These are phyloP conservation scores for Falco rusticolus DNA, from an alignment of 2,797 vertebrate genomes.

Conservation along the genomic window DNA sequence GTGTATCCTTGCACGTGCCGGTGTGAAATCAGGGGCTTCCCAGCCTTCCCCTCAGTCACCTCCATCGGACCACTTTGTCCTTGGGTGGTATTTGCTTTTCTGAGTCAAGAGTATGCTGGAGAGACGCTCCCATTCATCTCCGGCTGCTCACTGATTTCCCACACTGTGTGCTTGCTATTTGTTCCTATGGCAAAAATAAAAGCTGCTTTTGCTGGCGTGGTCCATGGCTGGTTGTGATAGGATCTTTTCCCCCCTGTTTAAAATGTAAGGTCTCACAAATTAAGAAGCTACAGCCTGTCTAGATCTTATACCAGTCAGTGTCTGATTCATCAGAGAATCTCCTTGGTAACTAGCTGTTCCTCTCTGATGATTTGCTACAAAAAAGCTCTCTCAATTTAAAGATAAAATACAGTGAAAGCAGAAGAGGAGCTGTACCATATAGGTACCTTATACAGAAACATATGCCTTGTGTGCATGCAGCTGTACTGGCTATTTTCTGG, in stretches of 20 bases:
- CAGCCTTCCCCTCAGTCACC: constrained; percentile 38
- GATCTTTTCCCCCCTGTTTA: neutral
- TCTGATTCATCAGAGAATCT: constrained; percentile 73
- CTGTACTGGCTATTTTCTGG: neutral
- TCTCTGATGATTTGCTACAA: constrained; percentile 71
- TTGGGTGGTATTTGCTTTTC: constrained; percentile 67
- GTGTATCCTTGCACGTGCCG: neutral
- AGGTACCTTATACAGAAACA: neutral
- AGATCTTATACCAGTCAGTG: constrained; percentile 63
- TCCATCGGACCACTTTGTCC: constrained; percentile 63
- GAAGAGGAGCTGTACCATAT: neutral
- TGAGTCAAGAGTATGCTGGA: constrained; percentile 43
- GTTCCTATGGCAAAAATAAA: constrained; percentile 36
- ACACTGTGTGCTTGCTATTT: neutral
- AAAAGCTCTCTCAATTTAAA: constrained; percentile 72
- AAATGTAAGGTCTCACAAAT: constrained; percentile 66
- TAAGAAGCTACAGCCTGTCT: constrained; percentile 63
- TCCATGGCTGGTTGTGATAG: constrained; percentile 25
- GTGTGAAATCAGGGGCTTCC: constrained; percentile 20
- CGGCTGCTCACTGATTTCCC: constrained; percentile 22
- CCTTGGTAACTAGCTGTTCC: constrained; percentile 74
- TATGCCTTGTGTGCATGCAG: neutral
- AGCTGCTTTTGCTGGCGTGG: neutral
- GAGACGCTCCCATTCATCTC: constrained; percentile 8
- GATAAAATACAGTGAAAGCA: constrained; percentile 56